Conservation (phyloP, 1,140 invertebrate genomes). For the Lordiphosa stackelbergi region DNA sequence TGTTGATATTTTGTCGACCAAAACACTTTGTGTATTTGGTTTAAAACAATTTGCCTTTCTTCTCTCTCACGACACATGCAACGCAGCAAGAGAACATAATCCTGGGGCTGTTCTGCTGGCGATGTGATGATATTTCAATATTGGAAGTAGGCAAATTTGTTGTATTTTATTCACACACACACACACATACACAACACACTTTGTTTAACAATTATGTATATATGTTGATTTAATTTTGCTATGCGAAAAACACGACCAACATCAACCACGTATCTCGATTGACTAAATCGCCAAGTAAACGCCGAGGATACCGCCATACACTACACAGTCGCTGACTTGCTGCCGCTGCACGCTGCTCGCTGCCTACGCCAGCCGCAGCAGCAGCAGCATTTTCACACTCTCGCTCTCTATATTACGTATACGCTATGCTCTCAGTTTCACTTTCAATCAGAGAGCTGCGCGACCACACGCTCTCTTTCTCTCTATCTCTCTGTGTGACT, state of each 20-base stretch:
- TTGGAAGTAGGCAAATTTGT: not conserved
- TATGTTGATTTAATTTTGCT: slow-evolving; percentile 39
- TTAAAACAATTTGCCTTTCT: slow-evolving; percentile 25
- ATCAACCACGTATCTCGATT: slow-evolving; percentile 77
- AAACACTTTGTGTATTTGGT: slow-evolving; percentile 32
- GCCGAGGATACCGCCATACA: slow-evolving; percentile 76
- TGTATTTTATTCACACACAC: no score
- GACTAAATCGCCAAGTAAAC: slow-evolving; percentile 75
- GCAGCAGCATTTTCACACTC: slow-evolving; percentile 40
- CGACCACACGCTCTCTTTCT: slow-evolving; percentile 21
- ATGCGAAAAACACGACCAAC: slow-evolving; percentile 77
- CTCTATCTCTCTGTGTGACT: slow-evolving; percentile 35
- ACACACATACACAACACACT: no score
- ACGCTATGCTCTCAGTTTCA: slow-evolving; percentile 53
- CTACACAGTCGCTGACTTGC: slow-evolving; percentile 37
- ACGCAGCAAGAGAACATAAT: slow-evolving; percentile 76
- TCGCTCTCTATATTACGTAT: slow-evolving; percentile 70
- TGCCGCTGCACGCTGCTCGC: slow-evolving; percentile 10
- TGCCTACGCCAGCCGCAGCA: slow-evolving; percentile 6
- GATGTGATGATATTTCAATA: slow-evolving; percentile 22
- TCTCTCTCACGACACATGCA: slow-evolving; percentile 32
- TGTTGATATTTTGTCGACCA: slow-evolving; percentile 11
- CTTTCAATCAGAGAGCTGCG: slow-evolving; percentile 55
- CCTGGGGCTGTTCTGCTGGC: slow-evolving; percentile 75
- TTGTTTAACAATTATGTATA: slow-evolving; percentile 15